Conservation (phyloP, 2,113 vertebrate genomes). For the Ptyas mucosa region DNA sequence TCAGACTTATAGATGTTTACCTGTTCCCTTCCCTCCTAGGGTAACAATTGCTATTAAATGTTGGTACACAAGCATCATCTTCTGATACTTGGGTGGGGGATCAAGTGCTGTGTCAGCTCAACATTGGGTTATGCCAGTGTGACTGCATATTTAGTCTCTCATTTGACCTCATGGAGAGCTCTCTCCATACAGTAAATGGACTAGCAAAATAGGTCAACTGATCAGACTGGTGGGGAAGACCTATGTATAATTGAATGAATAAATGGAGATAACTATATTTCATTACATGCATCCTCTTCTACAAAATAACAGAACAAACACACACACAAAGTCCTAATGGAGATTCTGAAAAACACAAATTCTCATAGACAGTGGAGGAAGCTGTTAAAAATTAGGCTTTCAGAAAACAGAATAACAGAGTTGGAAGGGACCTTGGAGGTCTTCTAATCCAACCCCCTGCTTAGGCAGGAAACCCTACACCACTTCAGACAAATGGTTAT, state of each 20-base stretch:
- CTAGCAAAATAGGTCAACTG: neutral
- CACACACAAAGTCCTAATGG: neutral
- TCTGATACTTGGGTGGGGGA: neutral
- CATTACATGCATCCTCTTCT: neutral
- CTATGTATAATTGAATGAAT: neutral
- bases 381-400: neutral
- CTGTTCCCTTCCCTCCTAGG: neutral
- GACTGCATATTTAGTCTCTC: neutral
- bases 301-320: neutral
- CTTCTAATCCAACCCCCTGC: too few species aligned
- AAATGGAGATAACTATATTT: neutral
- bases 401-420: neutral
- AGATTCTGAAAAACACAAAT: neutral
- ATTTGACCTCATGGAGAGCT: neutral
- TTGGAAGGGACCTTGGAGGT: too few species aligned
- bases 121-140: neutral
- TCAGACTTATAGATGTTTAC: neutral
- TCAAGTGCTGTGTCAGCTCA: neutral
- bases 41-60: neutral
- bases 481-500: too few species aligned
- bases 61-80: neutral
- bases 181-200: neutral
- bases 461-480: too few species aligned
- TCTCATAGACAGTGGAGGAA: neutral
- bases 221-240: neutral